phyloP scores from a whole-genome alignment of 1,140 invertebrate species.

The Dendroctonus valens region DNA sequence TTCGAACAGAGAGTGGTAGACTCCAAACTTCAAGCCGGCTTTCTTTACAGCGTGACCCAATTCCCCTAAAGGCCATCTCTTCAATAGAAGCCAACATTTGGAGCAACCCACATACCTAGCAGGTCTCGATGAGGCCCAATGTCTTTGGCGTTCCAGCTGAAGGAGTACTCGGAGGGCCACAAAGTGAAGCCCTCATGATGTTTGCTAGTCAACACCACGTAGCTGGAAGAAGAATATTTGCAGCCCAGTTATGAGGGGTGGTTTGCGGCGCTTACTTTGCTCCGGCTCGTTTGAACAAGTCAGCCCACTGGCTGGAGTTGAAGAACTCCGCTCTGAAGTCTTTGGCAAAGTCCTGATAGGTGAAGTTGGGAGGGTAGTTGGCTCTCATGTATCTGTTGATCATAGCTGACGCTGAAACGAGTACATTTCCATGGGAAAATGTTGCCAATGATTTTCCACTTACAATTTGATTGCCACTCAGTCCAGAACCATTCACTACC shows the following conservation, averaged over 20 bases:
- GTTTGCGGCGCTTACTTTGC: slow-evolving; percentile 65
- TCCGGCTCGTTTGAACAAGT: slow-evolving; percentile 71
- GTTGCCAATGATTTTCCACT: slow-evolving; percentile 20
- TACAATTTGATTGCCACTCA: slow-evolving; percentile 64
- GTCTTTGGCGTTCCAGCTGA: slow-evolving; percentile 88
- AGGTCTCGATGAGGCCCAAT: slow-evolving; percentile 82
- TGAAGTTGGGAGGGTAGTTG: slow-evolving; percentile 76
- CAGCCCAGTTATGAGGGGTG: not conserved
- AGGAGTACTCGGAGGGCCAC: slow-evolving; percentile 84
- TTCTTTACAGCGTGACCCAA: slow-evolving; percentile 67
- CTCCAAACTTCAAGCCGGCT: slow-evolving; percentile 72
- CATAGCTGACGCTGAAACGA: not conserved
- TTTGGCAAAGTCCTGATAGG: slow-evolving; percentile 83
- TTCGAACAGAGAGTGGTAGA: slow-evolving; percentile 89
- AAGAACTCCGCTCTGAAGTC: slow-evolving; percentile 83
- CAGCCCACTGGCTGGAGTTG: slow-evolving; percentile 73
- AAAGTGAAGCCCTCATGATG: slow-evolving; percentile 92
- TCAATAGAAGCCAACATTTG: not conserved
- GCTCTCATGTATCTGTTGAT: slow-evolving; percentile 65
- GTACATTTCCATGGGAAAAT: not conserved
- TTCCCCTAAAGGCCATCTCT: slow-evolving; percentile 57
- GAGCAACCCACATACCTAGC: slow-evolving; percentile 57
- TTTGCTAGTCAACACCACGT: slow-evolving; percentile 89
- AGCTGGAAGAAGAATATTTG: slow-evolving; percentile 54
- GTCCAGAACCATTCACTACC: slow-evolving; percentile 88